Conservation (phyloP, 2,797 vertebrate genomes). For the Acrocephalus scirpaceus region DNA sequence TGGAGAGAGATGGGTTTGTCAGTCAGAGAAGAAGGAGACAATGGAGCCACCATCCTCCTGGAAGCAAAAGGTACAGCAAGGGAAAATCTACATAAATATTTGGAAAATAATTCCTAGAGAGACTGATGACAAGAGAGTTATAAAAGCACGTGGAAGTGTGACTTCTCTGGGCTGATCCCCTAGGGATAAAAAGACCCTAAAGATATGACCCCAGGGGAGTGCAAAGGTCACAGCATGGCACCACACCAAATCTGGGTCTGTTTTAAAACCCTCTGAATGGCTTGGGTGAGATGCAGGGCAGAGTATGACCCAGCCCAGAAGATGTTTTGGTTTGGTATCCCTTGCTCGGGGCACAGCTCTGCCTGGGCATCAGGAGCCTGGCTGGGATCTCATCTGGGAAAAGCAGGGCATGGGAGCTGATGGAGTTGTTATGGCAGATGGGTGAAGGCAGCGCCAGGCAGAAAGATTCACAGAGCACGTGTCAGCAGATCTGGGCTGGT, state of each 20-base stretch:
- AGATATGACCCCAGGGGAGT: not conserved
- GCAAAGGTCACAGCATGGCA: not conserved
- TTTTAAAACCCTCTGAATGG: not conserved
- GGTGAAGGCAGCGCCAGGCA: not conserved
- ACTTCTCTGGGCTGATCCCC: not conserved
- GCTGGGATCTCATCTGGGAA: not conserved
- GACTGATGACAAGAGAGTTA: not conserved
- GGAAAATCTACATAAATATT: not conserved
- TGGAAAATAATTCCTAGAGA: not conserved
- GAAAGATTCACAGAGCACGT: not conserved
- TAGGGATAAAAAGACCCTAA: not conserved
- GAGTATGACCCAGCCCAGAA: not conserved
- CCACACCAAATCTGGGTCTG: fast-evolving
- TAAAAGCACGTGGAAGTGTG: not conserved
- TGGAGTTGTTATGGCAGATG: not conserved
- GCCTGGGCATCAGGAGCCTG: not conserved
- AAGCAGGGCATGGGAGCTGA: not conserved
- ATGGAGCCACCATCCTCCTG: fast-evolving
- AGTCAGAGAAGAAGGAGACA: not conserved
- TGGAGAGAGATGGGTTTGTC: not conserved
- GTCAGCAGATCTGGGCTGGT: not conserved
- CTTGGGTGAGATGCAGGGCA: not conserved
- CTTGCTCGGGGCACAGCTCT: not conserved
- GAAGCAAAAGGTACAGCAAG: not conserved
- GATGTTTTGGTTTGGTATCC: fast-evolving